Conservation (phyloP, 1,140 invertebrate species). For the Penaeus indicus region DNA sequence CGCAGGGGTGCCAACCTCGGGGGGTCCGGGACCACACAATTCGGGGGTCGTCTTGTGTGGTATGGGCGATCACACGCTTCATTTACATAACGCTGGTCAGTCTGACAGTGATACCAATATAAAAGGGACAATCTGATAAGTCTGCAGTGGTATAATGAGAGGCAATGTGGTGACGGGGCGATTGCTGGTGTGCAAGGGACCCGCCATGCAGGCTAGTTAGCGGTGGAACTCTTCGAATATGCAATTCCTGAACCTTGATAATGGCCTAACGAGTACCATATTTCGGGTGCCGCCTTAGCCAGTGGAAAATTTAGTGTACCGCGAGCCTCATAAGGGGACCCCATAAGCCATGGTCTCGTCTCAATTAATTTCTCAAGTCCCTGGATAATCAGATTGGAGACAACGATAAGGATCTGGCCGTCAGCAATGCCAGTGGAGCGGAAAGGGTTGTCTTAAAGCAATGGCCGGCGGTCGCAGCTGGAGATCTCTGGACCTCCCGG, state of each 20-base stretch:
- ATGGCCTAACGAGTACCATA: no score
- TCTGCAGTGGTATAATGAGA: constrained; percentile 53
- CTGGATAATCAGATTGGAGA: not conserved
- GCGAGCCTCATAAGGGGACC: not conserved
- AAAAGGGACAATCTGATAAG: constrained; percentile 51
- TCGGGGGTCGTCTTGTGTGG: constrained; percentile 44
- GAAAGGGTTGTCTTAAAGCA: constrained; percentile 1
- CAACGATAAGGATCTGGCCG: not conserved
- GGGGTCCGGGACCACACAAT: constrained; percentile 45
- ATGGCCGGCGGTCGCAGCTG: no score
- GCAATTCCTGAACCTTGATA: not conserved
- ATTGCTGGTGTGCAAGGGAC: constrained; percentile 22
- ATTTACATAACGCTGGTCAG: constrained; percentile 49
- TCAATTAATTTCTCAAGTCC: constrained; percentile 33
- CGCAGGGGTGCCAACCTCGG: not conserved
- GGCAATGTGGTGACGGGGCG: constrained; percentile 33
- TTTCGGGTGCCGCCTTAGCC: not conserved
- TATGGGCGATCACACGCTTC: constrained; percentile 54
- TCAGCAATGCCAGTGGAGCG: constrained; percentile 7
- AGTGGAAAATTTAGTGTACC: not conserved
- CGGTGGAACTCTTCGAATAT: not conserved
- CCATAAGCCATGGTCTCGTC: not conserved
- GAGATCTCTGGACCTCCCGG: constrained; percentile 16
- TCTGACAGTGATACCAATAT: constrained; percentile 54
- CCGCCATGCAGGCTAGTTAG: constrained; percentile 1